These are phyloP conservation scores for Drosophila aff. DNA, from an alignment of 1,140 invertebrate species.

Conservation along the genomic window DNA sequence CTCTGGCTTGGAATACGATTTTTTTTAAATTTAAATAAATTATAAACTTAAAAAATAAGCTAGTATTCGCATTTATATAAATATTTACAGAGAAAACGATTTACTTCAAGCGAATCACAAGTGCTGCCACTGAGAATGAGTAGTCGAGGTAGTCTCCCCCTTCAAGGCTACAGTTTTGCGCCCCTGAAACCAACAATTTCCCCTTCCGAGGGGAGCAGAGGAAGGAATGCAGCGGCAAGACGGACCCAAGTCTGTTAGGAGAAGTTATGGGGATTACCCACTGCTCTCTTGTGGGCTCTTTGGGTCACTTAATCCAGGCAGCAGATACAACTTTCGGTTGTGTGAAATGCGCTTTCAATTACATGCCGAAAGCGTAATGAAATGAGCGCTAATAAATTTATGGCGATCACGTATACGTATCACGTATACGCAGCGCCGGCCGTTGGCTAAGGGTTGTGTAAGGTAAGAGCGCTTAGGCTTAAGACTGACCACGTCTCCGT, in stretches of 20 bases:
- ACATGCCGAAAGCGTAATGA: slow-evolving; percentile 50
- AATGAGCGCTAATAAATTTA: slow-evolving; percentile 65
- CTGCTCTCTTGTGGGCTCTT: no score
- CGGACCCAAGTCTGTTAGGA: background rate
- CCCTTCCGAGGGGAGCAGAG: accelerated
- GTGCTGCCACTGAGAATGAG: background rate
- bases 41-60: no score
- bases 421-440: slow-evolving; percentile 66
- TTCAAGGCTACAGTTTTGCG: background rate
- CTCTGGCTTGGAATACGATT: background rate
- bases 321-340: slow-evolving; percentile 60
- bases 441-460: slow-evolving; percentile 5
- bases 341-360: slow-evolving; percentile 79
- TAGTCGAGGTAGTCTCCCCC: background rate
- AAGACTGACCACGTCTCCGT: slow-evolving; percentile 10
- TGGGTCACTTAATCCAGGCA: slow-evolving; percentile 30
- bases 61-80: background rate
- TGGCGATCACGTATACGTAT: slow-evolving; percentile 79
- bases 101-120: background rate
- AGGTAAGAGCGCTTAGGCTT: slow-evolving; percentile 24
- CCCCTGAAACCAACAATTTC: background rate
- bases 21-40: background rate
- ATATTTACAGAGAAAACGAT: background rate
- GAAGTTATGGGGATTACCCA: slow-evolving; percentile 31
- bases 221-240: slow-evolving; percentile 11